These are phyloP conservation scores for Lepetodrilus schrolli DNA, from an alignment of 2,888 invertebrate genomes.

Conservation along the genomic window DNA sequence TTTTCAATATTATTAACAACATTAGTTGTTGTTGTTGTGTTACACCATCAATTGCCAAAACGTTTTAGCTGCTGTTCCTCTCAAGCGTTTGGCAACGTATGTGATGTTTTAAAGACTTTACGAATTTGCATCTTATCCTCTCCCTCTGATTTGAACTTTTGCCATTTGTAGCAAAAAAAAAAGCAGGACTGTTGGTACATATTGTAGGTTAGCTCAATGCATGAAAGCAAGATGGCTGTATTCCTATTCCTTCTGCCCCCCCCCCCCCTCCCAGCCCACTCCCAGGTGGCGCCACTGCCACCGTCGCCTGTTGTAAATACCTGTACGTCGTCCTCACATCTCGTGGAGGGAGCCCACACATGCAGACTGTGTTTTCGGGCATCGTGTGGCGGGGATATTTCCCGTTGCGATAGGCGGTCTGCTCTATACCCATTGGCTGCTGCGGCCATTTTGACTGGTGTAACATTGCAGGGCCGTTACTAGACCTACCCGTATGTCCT, in stretches of 20 bases:
- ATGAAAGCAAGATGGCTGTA: not conserved
- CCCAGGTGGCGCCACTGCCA: too few relatives aligned
- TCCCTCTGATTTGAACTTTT: slow-evolving; percentile 6
- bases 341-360: too few relatives aligned
- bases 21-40: slow-evolving; percentile 21
- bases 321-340: too few relatives aligned
- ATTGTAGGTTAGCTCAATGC: slow-evolving; percentile 7
- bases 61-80: slow-evolving; percentile 21
- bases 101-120: not conserved
- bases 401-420: not conserved
- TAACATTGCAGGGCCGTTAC: not conserved
- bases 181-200: slow-evolving; percentile 11
- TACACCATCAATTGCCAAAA: slow-evolving; percentile 14
- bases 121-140: not conserved
- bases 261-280: too few relatives aligned
- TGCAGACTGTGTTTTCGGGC: not conserved
- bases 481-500: not conserved
- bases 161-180: slow-evolving; percentile 1
- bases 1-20: slow-evolving; percentile 16
- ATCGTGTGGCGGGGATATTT: not conserved
- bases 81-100: slow-evolving; percentile 20
- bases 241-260: not conserved
- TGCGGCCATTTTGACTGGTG: not conserved
- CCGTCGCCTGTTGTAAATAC: slow-evolving; percentile 21
- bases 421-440: not conserved